phyloP scores from a whole-genome alignment of 2,113 vertebrate genomes.

The Lota lota region DNA sequence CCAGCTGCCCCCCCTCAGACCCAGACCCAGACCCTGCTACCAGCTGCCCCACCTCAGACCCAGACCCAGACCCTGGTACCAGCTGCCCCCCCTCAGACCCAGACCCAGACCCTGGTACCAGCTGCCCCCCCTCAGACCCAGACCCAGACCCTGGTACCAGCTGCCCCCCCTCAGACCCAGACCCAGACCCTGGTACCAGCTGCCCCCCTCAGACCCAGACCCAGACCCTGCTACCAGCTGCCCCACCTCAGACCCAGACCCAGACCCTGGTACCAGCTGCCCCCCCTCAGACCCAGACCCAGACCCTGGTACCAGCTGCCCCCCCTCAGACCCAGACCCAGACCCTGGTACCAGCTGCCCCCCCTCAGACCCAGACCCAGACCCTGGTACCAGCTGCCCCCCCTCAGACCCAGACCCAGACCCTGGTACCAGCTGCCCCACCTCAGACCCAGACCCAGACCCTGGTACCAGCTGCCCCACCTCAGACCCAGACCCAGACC shows the following conservation, averaged over 20 bases:
- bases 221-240: slow-evolving; percentile 54
- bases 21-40: no score
- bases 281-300: slow-evolving; percentile 34
- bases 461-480: slow-evolving; percentile 5
- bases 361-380: no score
- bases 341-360: no score
- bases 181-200: no score
- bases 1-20: no score
- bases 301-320: slow-evolving; percentile 17
- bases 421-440: slow-evolving; percentile 48
- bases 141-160: slow-evolving; percentile 28
- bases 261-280: slow-evolving; percentile 48
- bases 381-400: slow-evolving; percentile 66
- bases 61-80: slow-evolving; percentile 13
- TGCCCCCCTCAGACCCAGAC: no score
- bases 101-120: slow-evolving; percentile 50
- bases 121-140: slow-evolving; percentile 35
- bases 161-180: not conserved
- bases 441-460: slow-evolving; percentile 34
- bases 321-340: not conserved
- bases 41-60: no score
- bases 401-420: slow-evolving; percentile 48
- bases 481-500: not conserved
- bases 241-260: slow-evolving; percentile 57
- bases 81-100: slow-evolving; percentile 64